Conservation (phyloP, 2,797 vertebrate genomes). For the Silurus aristotelis region DNA sequence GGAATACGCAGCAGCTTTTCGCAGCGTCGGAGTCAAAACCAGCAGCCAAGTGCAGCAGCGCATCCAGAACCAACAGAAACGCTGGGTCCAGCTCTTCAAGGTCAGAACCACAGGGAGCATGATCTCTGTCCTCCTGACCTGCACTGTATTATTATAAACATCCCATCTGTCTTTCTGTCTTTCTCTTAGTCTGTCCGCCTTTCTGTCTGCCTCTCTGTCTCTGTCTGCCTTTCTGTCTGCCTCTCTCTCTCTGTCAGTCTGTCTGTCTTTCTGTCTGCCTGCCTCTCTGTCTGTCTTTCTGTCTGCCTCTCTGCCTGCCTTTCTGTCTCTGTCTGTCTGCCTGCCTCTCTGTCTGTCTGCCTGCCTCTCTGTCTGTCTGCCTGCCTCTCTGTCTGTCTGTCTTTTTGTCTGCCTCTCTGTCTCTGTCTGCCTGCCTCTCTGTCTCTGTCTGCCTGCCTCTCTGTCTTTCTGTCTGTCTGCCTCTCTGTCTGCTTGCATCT, state of each 20-base stretch:
- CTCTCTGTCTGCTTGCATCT: not conserved
- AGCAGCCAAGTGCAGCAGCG: constrained; percentile 87
- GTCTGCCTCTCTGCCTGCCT: rapidly evolving
- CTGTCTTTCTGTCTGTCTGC: not conserved
- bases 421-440: constrained; percentile 32
- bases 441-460: not conserved
- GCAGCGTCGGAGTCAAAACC: constrained; percentile 89
- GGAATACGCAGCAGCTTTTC: constrained; percentile 90
- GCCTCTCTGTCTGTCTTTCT: rapidly evolving
- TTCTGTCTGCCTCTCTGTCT: not conserved
- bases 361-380: rapidly evolving
- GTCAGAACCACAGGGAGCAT: constrained; percentile 64
- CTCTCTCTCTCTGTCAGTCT: rapidly evolving
- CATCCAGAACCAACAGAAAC: constrained; percentile 91
- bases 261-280: not conserved
- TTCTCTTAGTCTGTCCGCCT: not conserved
- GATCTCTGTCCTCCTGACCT: not conserved
- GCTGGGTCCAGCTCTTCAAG: constrained; percentile 98
- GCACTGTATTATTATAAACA: not conserved
- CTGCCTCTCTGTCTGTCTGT: constrained; percentile 46
- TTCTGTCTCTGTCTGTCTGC: rapidly evolving
- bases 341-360: not conserved
- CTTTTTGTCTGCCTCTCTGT: constrained; percentile 39
- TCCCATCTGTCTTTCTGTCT: not conserved
- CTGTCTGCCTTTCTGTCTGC: not conserved